Percentiles rank a stretch among this genome's conserved stretches.
Conservation (phyloP, 2,113 vertebrate genomes). For the Mellivora capensis region DNA sequence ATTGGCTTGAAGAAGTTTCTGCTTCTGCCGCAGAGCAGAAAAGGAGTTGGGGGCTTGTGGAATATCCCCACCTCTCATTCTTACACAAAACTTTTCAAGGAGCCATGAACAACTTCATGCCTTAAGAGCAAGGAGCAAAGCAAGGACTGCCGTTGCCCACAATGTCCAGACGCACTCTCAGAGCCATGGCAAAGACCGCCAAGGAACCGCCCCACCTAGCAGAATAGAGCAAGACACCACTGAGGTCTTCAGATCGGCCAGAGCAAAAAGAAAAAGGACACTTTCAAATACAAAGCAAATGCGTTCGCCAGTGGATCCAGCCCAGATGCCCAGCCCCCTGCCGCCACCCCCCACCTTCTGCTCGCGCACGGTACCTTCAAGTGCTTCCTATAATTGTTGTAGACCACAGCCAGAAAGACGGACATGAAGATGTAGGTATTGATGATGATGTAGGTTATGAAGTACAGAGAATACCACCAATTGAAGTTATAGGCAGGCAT, state of each 20-base stretch:
- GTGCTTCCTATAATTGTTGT: slow-evolving; percentile 97
- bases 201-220: fast-evolving
- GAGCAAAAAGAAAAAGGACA: neutral
- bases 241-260: neutral
- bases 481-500: slow-evolving; percentile 94
- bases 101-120: neutral
- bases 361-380: slow-evolving; percentile 86
- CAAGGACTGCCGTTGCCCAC: neutral
- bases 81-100: neutral
- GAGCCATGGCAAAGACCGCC: neutral
- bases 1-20: neutral
- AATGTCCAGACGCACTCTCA: neutral
- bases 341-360: fast-evolving
- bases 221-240: neutral
- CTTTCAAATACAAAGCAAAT: neutral
- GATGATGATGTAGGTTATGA: slow-evolving; percentile 91
- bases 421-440: slow-evolving; percentile 99
- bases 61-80: neutral
- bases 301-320: neutral
- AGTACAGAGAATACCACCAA: slow-evolving; percentile 90
- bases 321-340: fast-evolving
- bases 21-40: neutral
- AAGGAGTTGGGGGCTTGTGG: neutral
- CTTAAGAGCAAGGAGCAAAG: neutral
- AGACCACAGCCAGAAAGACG: slow-evolving; percentile 95